A percentile compares a stretch with the other conserved stretches of the same genome.
Evolutionary conservation across 2,888 invertebrate species (phyloP).

Genomic region (Craniophora ligustri): DNA sequence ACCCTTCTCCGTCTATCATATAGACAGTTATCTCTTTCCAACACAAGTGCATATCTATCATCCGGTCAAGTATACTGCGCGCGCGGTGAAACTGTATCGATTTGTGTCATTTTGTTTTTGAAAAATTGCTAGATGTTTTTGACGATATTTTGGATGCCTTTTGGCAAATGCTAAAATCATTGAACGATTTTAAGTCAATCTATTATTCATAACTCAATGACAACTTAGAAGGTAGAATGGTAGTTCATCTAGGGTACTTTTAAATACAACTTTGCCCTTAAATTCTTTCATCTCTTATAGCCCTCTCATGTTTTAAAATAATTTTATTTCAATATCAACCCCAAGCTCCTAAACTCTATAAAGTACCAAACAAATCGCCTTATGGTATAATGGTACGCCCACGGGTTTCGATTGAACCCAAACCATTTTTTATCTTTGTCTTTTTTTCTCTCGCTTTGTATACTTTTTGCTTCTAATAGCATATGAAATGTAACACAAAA

Average conservation of each 20-base stretch:
- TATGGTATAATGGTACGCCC: conserved; percentile 57
- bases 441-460: conserved; percentile 60
- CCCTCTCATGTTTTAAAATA: no score
- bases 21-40: conserved; percentile 63
- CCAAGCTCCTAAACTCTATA: conserved; percentile 10
- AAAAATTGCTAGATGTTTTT: conserved; percentile 27
- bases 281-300: not conserved
- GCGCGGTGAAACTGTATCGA: conserved; percentile 74
- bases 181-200: no score
- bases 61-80: conserved; percentile 75
- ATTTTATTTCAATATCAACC: not conserved
- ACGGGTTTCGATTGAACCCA: conserved; percentile 71
- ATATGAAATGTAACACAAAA: conserved; percentile 67
- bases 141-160: not conserved
- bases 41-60: conserved; percentile 75
- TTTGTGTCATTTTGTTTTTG: conserved; percentile 62
- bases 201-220: no score
- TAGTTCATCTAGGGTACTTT: no score
- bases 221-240: no score
- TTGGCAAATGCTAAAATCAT: not conserved
- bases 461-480: conserved; percentile 61
- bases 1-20: conserved; percentile 68
- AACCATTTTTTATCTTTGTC: conserved; percentile 58
- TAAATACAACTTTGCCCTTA: no score
- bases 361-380: conserved; percentile 39